A percentile compares a stretch with the other conserved stretches of the same genome.
These are phyloP conservation scores for Ptychadena robeensis DNA, from an alignment of 2,797 vertebrate species.

Conservation along the genomic window DNA sequence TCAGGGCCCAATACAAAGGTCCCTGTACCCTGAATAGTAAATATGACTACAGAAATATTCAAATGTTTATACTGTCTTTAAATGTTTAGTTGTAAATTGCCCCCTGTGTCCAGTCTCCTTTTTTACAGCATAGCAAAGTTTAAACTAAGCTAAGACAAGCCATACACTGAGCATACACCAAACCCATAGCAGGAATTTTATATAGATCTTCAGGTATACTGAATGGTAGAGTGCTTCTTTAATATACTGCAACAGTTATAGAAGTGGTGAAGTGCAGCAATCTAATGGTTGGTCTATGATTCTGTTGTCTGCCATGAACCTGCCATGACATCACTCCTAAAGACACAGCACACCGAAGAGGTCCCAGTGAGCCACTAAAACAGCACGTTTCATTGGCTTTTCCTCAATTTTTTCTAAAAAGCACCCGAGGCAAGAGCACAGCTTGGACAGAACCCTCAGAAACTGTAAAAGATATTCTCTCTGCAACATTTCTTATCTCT, in stretches of 20 bases:
- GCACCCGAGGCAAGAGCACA: conserved; percentile 19
- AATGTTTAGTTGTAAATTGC: no score
- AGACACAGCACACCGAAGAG: conserved; percentile 5
- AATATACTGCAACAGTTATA: not conserved
- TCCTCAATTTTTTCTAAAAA: conserved; percentile 9
- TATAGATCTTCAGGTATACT: not conserved
- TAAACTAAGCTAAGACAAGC: no score
- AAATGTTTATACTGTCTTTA: no score
- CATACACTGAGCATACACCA: no score
- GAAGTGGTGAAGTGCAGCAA: not conserved
- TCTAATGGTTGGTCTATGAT: not conserved
- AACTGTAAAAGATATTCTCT: conserved; percentile 27
- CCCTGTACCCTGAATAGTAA: no score
- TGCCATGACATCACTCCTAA: conserved; percentile 24
- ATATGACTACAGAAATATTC: no score
- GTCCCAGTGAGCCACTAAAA: conserved; percentile 1
- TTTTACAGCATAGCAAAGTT: no score
- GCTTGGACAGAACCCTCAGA: conserved; percentile 22
- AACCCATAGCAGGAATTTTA: not conserved
- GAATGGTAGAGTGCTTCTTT: not conserved
- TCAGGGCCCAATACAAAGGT: no score
- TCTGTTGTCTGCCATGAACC: conserved; percentile 16
- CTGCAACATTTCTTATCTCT: conserved; percentile 47
- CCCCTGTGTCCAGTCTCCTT: no score
- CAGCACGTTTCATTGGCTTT: conserved; percentile 10